Conservation (phyloP, 2,113 vertebrate species). For the Speoplatyrhinus poulsoni region DNA sequence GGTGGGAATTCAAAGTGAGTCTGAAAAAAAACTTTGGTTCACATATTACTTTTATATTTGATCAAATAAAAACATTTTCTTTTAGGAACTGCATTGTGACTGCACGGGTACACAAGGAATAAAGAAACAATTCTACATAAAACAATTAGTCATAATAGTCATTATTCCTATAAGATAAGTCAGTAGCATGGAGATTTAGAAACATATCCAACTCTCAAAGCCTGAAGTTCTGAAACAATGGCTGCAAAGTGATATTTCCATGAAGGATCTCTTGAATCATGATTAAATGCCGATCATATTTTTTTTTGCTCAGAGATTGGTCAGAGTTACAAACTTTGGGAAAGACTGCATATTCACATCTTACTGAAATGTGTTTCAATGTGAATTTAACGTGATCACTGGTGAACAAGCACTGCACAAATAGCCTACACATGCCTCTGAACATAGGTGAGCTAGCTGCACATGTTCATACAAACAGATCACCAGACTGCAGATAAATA, state of each 20-base stretch:
- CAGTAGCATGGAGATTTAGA: background rate
- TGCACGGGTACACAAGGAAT: background rate
- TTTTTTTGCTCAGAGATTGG: too few relatives aligned
- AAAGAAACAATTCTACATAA: background rate
- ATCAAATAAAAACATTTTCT: background rate
- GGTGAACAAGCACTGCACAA: slow-evolving; percentile 8
- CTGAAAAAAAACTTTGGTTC: slow-evolving; percentile 35
- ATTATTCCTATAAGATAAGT: background rate
- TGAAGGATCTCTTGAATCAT: too few relatives aligned
- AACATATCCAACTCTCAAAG: background rate
- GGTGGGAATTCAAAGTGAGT: slow-evolving; percentile 40
- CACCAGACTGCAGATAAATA: slow-evolving; percentile 12
- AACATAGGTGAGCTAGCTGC: slow-evolving; percentile 36
- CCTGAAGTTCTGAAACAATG: background rate
- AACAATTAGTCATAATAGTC: background rate
- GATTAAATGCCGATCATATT: too few relatives aligned
- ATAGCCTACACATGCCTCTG: slow-evolving; percentile 16
- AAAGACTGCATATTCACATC: background rate
- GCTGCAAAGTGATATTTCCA: background rate
- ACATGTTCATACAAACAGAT: slow-evolving; percentile 33
- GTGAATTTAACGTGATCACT: slow-evolving; percentile 25
- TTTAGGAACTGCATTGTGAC: background rate
- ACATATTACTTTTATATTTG: background rate
- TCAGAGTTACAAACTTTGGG: background rate
- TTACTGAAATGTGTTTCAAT: slow-evolving; percentile 8